Evolutionary conservation across 1,140 invertebrate species (phyloP), one percentile per base, ranked within the genome.

Genomic region (Drosophila arawakana): DNA sequence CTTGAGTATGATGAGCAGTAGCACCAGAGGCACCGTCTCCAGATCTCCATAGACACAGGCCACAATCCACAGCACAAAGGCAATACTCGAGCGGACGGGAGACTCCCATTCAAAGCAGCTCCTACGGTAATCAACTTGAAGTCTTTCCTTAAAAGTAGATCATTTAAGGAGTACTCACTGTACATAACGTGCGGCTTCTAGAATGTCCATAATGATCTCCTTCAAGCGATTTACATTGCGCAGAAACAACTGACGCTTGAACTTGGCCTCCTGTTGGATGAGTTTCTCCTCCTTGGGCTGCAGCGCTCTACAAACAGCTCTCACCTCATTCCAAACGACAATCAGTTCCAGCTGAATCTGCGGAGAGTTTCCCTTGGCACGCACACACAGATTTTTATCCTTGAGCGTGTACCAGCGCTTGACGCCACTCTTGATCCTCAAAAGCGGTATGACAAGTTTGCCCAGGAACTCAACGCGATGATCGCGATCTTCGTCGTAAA

Each of bases 61-160:
- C 0, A 92, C 55, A 13, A 98, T 93, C 94, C 97, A 98, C 2
- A 97, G 93, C 10, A 98, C 93, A 54, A 99, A 95, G 7, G 98
- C 97, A 41, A 97, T 93, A 62, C 98, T 95, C 78, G 97, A 99
- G 80, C 97, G 94, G n/a, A 97, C 89, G 70, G 96, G 96, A 3
- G 96, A 98, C 83, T 99, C 98, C 98, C 99, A 99, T 93, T 98
- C 97, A 91, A 99, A 98, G 93, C 98, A 99, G 92, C 97, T 98
- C 93, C 97, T 97, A 83, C 8, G 9, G 18, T n/a, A 13, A 18
- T n/a, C n/a, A 13, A 10, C 2, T 4, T 21, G 0, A 25, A 1
- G 6, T 30, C n/a, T 18, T 3, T 6, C 13, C 15, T 5, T 6
- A 1, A 1, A 8, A 2, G 6, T 0, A 52, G 8, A 8, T 7